These are phyloP conservation scores for Listronotus oregonensis DNA, from an alignment of 1,140 invertebrate species.

Conservation along the genomic window DNA sequence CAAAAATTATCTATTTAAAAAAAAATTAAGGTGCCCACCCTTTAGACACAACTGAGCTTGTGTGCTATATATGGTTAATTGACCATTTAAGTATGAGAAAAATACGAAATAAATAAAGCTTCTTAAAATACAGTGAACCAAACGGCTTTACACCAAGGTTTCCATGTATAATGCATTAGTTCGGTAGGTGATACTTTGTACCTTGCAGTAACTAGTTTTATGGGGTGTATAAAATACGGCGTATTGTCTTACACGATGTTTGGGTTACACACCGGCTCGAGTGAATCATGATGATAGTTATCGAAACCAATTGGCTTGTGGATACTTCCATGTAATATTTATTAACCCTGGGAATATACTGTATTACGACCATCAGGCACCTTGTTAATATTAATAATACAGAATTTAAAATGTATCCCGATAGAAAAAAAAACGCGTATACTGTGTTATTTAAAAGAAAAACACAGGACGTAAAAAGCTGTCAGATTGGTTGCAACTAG, in stretches of 20 bases:
- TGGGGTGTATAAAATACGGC: constrained; percentile 38
- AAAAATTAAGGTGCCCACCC: too few species aligned
- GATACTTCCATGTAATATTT: constrained; percentile 35
- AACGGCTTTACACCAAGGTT: constrained; percentile 26
- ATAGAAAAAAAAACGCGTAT: too few species aligned
- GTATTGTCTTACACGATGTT: constrained; percentile 36
- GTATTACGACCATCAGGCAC: neutral
- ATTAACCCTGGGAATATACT: constrained; percentile 38
- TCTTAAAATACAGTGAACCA: constrained; percentile 19
- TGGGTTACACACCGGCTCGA: constrained; percentile 14
- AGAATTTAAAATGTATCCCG: too few species aligned
- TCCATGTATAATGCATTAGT: constrained; percentile 31
- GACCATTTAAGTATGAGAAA: too few species aligned
- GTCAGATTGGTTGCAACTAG: too few species aligned
- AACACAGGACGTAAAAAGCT: too few species aligned
- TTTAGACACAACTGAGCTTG: too few species aligned
- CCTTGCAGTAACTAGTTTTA: constrained; percentile 36
- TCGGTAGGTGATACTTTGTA: constrained; percentile 31
- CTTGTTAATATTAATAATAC: too few species aligned
- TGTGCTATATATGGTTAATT: too few species aligned
- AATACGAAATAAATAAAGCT: too few species aligned
- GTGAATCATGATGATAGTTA: constrained; percentile 39
- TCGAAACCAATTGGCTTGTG: constrained; percentile 32
- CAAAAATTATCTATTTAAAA: too few species aligned
- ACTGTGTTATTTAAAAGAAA: too few species aligned